A percentile compares a stretch with the other conserved stretches of the same genome.
Conservation (phyloP, 2,797 vertebrate genomes). For the Coilia nasus region DNA sequence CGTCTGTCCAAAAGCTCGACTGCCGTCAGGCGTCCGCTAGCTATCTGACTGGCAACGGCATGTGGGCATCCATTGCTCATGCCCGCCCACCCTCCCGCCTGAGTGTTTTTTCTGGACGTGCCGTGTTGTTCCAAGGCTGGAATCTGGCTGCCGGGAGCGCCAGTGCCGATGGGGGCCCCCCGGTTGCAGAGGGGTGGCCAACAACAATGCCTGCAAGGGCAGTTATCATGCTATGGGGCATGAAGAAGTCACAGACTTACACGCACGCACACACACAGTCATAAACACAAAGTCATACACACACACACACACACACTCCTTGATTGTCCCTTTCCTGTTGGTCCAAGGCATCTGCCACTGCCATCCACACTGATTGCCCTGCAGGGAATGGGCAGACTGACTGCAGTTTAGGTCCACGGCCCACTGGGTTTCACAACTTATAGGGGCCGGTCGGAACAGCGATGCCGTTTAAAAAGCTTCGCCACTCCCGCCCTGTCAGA, state of each 20-base stretch:
- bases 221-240: slow-evolving; percentile 10
- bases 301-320: no score
- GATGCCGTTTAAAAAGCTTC: background rate
- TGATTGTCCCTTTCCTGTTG: no score
- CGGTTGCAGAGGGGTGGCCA: background rate
- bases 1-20: slow-evolving; percentile 28
- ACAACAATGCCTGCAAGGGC: slow-evolving; percentile 32
- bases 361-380: no score
- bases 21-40: slow-evolving; percentile 19
- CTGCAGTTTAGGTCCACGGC: background rate
- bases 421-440: slow-evolving; percentile 4
- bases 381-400: background rate
- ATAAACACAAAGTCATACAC: no score
- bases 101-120: slow-evolving; percentile 62
- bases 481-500: background rate
- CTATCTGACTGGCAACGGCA: slow-evolving; percentile 43
- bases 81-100: slow-evolving; percentile 65
- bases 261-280: no score
- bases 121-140: slow-evolving; percentile 48
- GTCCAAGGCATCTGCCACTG: no score
- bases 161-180: slow-evolving; percentile 4
- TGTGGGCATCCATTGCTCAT: slow-evolving; percentile 44
- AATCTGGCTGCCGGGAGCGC: slow-evolving; percentile 30
- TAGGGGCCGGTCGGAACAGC: background rate
- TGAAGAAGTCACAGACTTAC: background rate